Conservation (phyloP, 53 echinoderm and acorn worm genomes). For the Hippasteria phrygiana region DNA sequence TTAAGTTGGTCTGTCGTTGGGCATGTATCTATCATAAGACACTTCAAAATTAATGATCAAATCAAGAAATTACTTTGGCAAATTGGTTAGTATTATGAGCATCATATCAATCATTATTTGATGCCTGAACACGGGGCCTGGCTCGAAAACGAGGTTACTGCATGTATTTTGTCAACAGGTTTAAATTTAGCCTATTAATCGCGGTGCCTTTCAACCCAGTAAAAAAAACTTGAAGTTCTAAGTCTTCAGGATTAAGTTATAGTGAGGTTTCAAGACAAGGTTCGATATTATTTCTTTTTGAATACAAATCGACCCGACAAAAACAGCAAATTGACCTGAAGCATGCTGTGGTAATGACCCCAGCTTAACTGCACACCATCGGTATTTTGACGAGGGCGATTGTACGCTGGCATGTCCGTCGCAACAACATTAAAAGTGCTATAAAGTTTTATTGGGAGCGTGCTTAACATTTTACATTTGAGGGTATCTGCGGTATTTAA, state of each 20-base stretch:
- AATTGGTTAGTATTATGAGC: too few relatives aligned
- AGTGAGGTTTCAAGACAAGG: background rate
- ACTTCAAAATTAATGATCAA: too few relatives aligned
- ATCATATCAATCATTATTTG: too few relatives aligned
- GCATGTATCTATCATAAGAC: too few relatives aligned
- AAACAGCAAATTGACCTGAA: background rate
- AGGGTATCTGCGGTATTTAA: background rate
- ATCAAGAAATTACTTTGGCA: too few relatives aligned
- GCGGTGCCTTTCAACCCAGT: background rate
- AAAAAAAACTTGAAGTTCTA: conserved; percentile 16
- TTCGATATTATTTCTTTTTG: background rate
- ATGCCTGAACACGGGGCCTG: too few relatives aligned
- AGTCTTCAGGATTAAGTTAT: conserved; percentile 7
- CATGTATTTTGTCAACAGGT: background rate
- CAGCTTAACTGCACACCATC: background rate
- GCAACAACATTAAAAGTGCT: conserved; percentile 20
- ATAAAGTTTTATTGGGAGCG: conserved; percentile 47
- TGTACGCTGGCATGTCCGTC: background rate
- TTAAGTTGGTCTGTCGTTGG: too few relatives aligned
- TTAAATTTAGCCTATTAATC: background rate
- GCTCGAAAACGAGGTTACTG: too few relatives aligned
- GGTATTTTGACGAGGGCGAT: conserved; percentile 50
- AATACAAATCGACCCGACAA: background rate
- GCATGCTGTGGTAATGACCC: conserved; percentile 17
- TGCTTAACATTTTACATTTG: conserved; percentile 17